A percentile compares a stretch with the other conserved stretches of the same genome.
These are phyloP conservation scores for Uropetala carovei DNA, from an alignment of 2,888 invertebrate species.

Conservation along the genomic window DNA sequence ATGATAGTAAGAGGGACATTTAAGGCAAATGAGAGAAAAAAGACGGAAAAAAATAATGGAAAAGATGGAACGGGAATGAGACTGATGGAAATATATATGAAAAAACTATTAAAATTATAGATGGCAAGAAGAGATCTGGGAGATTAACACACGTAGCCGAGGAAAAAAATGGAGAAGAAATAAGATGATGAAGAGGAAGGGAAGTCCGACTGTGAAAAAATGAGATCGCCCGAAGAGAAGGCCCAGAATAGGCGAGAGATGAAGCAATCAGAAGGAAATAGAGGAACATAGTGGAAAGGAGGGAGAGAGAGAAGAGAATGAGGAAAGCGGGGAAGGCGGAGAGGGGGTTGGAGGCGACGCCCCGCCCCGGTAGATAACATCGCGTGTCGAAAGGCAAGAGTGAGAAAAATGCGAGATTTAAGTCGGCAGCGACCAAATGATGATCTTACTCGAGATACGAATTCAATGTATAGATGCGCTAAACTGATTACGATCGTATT, in stretches of 20 bases:
- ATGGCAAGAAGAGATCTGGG: no score
- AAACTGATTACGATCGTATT: slow-evolving; percentile 33
- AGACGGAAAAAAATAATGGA: no score
- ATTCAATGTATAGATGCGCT: slow-evolving; percentile 53
- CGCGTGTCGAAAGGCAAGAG: slow-evolving; percentile 54
- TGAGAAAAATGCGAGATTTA: slow-evolving; percentile 45
- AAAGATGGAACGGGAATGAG: no score
- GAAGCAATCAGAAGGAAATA: not conserved
- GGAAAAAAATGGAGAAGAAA: no score
- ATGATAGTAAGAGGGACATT: no score
- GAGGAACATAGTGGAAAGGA: not conserved
- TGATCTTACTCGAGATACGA: slow-evolving; percentile 37
- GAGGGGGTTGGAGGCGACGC: not conserved
- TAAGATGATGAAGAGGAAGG: not conserved
- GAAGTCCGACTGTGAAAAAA: not conserved
- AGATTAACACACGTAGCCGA: no score
- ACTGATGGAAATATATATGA: no score
- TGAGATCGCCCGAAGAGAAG: not conserved
- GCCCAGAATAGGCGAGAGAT: not conserved
- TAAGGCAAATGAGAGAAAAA: no score
- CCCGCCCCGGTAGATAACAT: slow-evolving; percentile 53
- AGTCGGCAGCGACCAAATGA: slow-evolving; percentile 34
- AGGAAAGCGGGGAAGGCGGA: not conserved
- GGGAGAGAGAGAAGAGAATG: not conserved
- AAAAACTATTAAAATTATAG: no score